Evolutionary conservation across 2,113 vertebrate genomes (phyloP).

Genomic region (Protomyctophum bolini): DNA sequence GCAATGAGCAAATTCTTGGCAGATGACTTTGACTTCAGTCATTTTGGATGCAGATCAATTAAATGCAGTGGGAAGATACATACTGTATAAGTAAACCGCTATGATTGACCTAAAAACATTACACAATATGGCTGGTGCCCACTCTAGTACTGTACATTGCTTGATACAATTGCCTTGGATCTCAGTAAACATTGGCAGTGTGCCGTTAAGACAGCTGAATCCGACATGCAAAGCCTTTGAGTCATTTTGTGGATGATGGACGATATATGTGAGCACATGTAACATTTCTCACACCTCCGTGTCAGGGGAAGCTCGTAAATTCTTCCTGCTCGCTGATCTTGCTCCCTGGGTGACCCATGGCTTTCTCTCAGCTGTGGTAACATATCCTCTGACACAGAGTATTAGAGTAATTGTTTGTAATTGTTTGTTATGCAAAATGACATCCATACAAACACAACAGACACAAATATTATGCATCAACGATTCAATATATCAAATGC

Average conservation of each 20-base stretch:
- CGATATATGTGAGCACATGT: conserved; percentile 28
- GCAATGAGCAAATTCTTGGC: too few species aligned
- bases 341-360: conserved; percentile 9
- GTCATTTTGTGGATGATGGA: conserved; percentile 43
- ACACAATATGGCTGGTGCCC: background rate
- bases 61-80: background rate
- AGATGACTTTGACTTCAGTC: too few species aligned
- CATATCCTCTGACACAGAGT: conserved; percentile 20
- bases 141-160: background rate
- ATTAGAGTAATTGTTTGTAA: background rate
- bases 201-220: background rate
- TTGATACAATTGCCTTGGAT: background rate
- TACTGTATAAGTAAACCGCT: background rate
- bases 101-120: background rate
- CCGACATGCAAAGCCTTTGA: conserved; percentile 28
- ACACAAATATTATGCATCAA: background rate
- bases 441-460: conserved; percentile 2
- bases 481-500: conserved; percentile 18
- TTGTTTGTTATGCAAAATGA: background rate
- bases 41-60: background rate
- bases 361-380: conserved; percentile 24
- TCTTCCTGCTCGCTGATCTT: conserved; percentile 5
- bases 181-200: background rate
- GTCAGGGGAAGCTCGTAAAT: conserved; percentile 50
- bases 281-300: conserved; percentile 38